Base-by-base conservation (phyloP, 2,888 invertebrate species). In the Agrochola lota region DNA sequence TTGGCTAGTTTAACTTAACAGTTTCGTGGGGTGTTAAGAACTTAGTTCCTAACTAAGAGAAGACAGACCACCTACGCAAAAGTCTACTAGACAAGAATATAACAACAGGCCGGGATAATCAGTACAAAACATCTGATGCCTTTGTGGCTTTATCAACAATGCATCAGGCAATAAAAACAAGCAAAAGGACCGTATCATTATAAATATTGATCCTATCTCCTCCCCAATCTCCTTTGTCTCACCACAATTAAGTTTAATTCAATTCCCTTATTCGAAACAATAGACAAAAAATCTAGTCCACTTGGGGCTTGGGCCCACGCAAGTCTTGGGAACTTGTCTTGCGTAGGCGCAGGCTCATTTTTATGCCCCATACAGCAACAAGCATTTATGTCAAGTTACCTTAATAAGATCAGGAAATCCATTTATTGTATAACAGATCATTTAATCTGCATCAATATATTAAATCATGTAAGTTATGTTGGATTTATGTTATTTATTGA, bases 371-470 rank as follows among this genome's bases (percentile, higher is more conserved):
- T 75, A 75, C 43, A 78, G 78, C 12, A 62, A 60, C 69, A 81
- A 75, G 63, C 78, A 71, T 79, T 81, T 74, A 85, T 77, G 75
- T 77, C 87, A 81, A 83, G 85, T 85, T 85, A 80, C 89, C 86
- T 70, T 86, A 85, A 82, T 49, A 68, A 85, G 77, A 88, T 68
- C 81, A 85, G 86, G 88, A 87, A 88, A 83, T 81, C 74, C 70
- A 84, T 85, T 80, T 78, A 79, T 81, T 79, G 77, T 63, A 55
- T 77, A 68, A 80, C 68, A 79, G 71, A 85, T 80, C 0, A 76
- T 79, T 81, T 85, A 74, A 77, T 86, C 55, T 77, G 49, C 52
- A 64, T 74, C 49, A 35, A 74, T 74, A 66, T 59, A 72, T 75
- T 75, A 73, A 63, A 62, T 60, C 35, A 43, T 26, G 57, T 74